Evolutionary conservation across 2,888 invertebrate genomes (phyloP).

Genomic region (Hyposoter didymator): DNA sequence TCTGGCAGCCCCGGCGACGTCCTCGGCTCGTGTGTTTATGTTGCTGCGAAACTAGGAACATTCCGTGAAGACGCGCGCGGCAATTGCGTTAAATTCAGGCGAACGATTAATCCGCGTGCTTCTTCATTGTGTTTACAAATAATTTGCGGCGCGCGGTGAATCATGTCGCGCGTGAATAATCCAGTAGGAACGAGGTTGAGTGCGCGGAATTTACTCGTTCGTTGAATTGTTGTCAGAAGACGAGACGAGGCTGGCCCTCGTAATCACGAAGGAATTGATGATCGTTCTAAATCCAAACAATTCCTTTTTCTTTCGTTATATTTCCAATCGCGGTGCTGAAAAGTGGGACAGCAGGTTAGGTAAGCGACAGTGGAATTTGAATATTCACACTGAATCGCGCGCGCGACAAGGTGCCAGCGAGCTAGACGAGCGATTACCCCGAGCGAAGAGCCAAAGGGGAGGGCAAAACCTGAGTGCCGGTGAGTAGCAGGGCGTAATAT

Average conservation of each 20-base stretch:
- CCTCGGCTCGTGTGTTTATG: conserved; percentile 2
- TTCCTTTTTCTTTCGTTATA: not conserved
- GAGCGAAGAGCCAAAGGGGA: not conserved
- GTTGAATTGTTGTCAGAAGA: not conserved
- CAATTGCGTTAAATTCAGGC: conserved; percentile 1
- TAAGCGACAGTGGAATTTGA: not conserved
- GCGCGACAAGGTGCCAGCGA: not conserved
- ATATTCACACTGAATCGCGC: not conserved
- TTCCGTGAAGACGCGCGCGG: not conserved
- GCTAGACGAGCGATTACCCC: conserved; percentile 31
- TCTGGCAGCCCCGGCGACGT: not conserved
- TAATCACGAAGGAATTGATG: not conserved
- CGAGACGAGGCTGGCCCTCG: not conserved
- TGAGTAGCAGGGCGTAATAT: not conserved
- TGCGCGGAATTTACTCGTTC: not conserved
- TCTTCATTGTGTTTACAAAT: not conserved
- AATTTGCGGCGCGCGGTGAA: not conserved
- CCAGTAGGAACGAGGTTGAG: not conserved
- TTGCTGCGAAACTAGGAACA: conserved; percentile 27
- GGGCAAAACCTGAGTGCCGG: not conserved
- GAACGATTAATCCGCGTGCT: not conserved
- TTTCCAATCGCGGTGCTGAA: not conserved
- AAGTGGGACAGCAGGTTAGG: not conserved
- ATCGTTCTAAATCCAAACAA: not conserved
- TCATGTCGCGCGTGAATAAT: conserved; percentile 20